Evolutionary conservation across 2,797 vertebrate species (phyloP), one percentile per base, ranked within the genome.

Genomic region (Kryptopterus vitreolus): DNA sequence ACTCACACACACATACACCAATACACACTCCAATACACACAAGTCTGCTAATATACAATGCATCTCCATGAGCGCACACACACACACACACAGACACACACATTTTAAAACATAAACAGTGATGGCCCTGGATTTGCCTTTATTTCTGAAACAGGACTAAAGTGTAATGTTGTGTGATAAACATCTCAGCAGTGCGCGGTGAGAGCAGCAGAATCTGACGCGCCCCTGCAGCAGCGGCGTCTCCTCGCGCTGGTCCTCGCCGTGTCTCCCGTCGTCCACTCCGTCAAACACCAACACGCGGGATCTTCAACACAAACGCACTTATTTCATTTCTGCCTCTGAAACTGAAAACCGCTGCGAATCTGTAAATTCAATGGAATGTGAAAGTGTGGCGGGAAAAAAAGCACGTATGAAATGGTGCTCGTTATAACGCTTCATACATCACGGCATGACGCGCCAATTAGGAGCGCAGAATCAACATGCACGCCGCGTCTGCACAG

Each of bases 351-450:
- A 29, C 15, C 26, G 7, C 4, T 50, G 29, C 4, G 6, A 31
- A 52, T 62, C 38, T 4, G 16, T 24, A 35, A 58, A 58, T 26
- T 6, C 9, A 16, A 16, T 15, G 55, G 13, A 46, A 31, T 26
- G 26, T 50, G 38, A 76, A 76, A 12, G 4, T 26, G 2, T 9
- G 66, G 66, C 58, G 18, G 59, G 35, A 16, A 33, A 35, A 59
- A 58, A 89, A 86, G 85, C 87, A 83, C 86, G 6, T 43, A 43
- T 43, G 85, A 91, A 91, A 92, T 88, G 83, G 86, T 81, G 86
- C 90, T 91, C 88, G 91, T 92, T 92, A 91, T 81, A 90, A 91
- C 91, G 91, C 90, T 90, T 91, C 91, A 91, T 92, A 90, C 86
- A 92, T 93, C 92, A 92, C 82, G 79, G 24, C 26, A 2, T 85